Evolutionary conservation across 2,113 vertebrate species (phyloP), one percentile per base, ranked within the genome.

Genomic region (Athene noctua): DNA sequence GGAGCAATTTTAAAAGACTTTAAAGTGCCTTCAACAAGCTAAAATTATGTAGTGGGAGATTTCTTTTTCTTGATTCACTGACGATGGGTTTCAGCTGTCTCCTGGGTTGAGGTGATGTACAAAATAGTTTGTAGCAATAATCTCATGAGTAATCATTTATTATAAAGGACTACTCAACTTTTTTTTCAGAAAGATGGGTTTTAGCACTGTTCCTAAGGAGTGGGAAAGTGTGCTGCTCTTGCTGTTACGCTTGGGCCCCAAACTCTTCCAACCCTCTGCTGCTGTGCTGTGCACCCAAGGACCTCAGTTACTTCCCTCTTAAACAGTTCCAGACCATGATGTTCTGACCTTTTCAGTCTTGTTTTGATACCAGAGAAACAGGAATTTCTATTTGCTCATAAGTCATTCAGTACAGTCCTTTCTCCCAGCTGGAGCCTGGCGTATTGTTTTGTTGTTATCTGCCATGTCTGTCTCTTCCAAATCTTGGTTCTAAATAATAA

Each of bases 11-110:
- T 90, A 88, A 87, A 86, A 79, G 91, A 82, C 66, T 87, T 89
- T 58, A 58, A 96, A 96, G 95, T 97, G 96, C 96, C 92, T 97
- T 96, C 86, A 94, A 23, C 51, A 54, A 88, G 83, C 74, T 86
- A 30, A 88, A 78, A 74, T 2, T 5, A 82, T 27, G 81, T 70
- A 54, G 84, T 86, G 71, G 63, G 89, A 80, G 59, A 78, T 78
- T 82, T 91, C 61, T 72, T 51, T 61, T 81, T 40, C 84, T 80
- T 58, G 38, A 54, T 26, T 87, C 75, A 9, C 63, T 90, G 58
- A 13, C 0, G 0, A 27, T 75, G 75, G 91, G 34, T 91, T 90
- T 91, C 93, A 85, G 83, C 81, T 82, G 36, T 84, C 83, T 79
- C 32, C 78, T 58, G 84, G 74, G n/a, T 26, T 26, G 42, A 83